Conservation (phyloP, 2,888 invertebrate species). For the Lasioglossum marginatum region DNA sequence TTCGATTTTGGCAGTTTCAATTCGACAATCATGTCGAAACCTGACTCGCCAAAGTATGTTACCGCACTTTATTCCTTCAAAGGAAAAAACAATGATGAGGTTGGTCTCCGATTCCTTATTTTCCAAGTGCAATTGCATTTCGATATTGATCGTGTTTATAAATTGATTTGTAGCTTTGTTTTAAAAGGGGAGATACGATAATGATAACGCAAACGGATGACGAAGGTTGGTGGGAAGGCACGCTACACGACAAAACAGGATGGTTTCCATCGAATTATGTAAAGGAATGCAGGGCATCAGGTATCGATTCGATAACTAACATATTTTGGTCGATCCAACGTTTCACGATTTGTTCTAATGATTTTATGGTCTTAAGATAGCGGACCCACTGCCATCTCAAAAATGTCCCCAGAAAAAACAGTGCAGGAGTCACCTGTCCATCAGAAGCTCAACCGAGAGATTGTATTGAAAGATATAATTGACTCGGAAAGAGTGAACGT, state of each 20-base stretch:
- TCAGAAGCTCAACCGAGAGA: conserved; percentile 91
- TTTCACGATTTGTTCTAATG: background rate
- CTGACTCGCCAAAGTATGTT: conserved; percentile 86
- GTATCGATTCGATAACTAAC: conserved; percentile 24
- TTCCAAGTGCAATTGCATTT: background rate
- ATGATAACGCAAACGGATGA: conserved; percentile 98
- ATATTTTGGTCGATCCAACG: background rate
- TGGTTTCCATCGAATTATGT: conserved; percentile 99
- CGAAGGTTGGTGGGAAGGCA: conserved; percentile 99
- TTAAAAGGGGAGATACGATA: conserved; percentile 98
- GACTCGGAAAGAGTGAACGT: conserved; percentile 97
- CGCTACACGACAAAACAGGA: conserved; percentile 96
- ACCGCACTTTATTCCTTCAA: conserved; percentile 97
- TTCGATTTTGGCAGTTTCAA: background rate
- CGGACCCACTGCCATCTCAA: conserved; percentile 86
- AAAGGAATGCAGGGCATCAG: conserved; percentile 91
- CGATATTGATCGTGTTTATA: no score
- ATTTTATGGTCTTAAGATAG: conserved; percentile 83
- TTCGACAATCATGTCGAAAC: conserved; percentile 76
- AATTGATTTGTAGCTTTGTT: conserved; percentile 89
- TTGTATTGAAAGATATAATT: conserved; percentile 95
- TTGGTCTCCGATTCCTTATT: conserved; percentile 79
- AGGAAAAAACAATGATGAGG: conserved; percentile 99
- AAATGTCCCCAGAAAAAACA: conserved; percentile 89
- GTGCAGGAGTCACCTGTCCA: conserved; percentile 82